Evolutionary conservation across 1,140 invertebrate species (phyloP).

Genomic region (Lepidostoma basale): DNA sequence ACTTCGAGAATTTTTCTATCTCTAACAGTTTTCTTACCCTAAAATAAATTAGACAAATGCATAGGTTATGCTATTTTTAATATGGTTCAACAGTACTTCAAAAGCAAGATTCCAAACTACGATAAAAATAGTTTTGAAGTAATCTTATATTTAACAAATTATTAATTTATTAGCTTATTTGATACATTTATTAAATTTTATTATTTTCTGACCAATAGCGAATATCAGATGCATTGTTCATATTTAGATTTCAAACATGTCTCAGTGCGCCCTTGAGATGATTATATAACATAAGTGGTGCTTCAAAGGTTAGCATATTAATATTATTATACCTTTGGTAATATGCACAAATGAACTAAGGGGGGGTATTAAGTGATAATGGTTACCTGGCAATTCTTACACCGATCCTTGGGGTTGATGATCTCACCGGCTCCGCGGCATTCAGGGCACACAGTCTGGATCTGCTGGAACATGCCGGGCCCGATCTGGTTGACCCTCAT

Average conservation of each 20-base stretch:
- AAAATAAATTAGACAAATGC: conserved; percentile 4
- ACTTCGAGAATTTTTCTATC: conserved; percentile 97
- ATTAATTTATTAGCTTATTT: too few relatives aligned
- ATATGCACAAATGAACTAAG: neutral
- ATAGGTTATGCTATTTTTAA: neutral
- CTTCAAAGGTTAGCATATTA: neutral
- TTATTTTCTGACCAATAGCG: too few relatives aligned
- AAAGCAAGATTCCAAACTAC: neutral
- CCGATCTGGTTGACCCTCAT: conserved; percentile 91
- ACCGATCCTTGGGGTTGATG: conserved; percentile 87
- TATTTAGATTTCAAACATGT: too few relatives aligned
- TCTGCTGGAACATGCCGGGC: conserved; percentile 96
- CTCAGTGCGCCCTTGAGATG: too few relatives aligned
- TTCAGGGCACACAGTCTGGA: conserved; percentile 86
- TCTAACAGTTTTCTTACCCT: conserved; percentile 86
- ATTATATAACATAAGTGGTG: too few relatives aligned
- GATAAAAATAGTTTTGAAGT: too few relatives aligned
- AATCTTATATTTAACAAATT: too few relatives aligned
- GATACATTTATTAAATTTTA: too few relatives aligned
- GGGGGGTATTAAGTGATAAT: too few relatives aligned
- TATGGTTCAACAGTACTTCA: too few relatives aligned
- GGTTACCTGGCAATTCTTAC: conserved; percentile 81
- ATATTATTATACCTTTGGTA: neutral
- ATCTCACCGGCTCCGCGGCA: conserved; percentile 89
- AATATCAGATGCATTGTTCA: too few relatives aligned